A percentile compares a stretch with the other conserved stretches of the same genome.
These are phyloP conservation scores for Hesperophylax magnus DNA, from an alignment of 1,140 invertebrate genomes.

Conservation along the genomic window DNA sequence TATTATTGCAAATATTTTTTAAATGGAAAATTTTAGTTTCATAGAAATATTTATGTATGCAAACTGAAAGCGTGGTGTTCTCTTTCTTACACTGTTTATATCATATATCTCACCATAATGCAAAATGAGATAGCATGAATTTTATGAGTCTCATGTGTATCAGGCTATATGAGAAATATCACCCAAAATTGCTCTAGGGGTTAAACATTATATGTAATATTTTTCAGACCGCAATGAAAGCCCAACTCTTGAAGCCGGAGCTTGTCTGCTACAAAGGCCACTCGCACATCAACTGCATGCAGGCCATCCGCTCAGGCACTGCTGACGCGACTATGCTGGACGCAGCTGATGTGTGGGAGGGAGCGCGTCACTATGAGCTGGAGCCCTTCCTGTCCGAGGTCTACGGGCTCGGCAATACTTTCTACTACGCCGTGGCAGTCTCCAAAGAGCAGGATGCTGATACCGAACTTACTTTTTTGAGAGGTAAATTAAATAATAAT, in stretches of 20 bases:
- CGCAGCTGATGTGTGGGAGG: constrained; percentile 94
- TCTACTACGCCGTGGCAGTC: constrained; percentile 96
- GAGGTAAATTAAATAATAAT: constrained; percentile 70
- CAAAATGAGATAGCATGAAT: too few relatives aligned
- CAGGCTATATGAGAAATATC: too few relatives aligned
- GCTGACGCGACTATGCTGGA: constrained; percentile 94
- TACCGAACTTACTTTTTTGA: constrained; percentile 90
- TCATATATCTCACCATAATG: too few relatives aligned
- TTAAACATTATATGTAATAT: too few relatives aligned
- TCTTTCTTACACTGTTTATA: too few relatives aligned
- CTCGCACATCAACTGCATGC: constrained; percentile 93
- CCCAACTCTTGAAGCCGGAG: constrained; percentile 89
- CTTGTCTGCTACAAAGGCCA: constrained; percentile 88
- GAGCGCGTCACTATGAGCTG: constrained; percentile 83
- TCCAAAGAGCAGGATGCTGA: constrained; percentile 89
- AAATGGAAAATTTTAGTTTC: too few relatives aligned
- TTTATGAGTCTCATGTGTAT: too few relatives aligned
- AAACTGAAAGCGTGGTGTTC: too few relatives aligned
- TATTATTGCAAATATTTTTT: too few relatives aligned
- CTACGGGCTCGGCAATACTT: constrained; percentile 86
- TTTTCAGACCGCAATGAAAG: constrained; percentile 85
- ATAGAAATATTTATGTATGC: too few relatives aligned
- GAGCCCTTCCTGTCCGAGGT: constrained; percentile 93
- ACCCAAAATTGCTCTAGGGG: too few relatives aligned
- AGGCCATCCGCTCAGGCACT: constrained; percentile 80